phyloP scores from a whole-genome alignment of 1,140 invertebrate species.

The Eumaeus atala region DNA sequence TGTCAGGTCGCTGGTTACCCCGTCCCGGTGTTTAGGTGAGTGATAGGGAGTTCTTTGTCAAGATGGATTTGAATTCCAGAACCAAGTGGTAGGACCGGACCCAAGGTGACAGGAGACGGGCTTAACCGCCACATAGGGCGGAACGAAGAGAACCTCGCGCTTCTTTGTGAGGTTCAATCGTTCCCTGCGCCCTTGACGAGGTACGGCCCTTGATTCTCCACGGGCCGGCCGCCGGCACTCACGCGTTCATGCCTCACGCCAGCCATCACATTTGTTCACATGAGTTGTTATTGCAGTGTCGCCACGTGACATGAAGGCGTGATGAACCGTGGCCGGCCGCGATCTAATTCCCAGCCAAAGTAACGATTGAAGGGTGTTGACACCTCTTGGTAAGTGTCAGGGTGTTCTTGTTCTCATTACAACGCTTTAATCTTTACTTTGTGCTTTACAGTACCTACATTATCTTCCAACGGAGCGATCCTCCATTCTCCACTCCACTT shows the following conservation, averaged over 20 bases:
- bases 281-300: constrained; percentile 69
- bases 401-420: constrained; percentile 70
- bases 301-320: constrained; percentile 57
- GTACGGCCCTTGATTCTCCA: constrained; percentile 37
- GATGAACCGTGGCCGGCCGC: constrained; percentile 66
- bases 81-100: constrained; percentile 77
- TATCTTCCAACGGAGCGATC: constrained; percentile 6
- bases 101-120: constrained; percentile 77
- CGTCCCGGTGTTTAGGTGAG: constrained; percentile 80
- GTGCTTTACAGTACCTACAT: constrained; percentile 50
- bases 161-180: constrained; percentile 81
- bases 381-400: constrained; percentile 69
- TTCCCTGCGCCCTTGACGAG: constrained; percentile 78
- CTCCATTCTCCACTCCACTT: constrained; percentile 9
- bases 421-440: constrained; percentile 72
- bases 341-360: constrained; percentile 58
- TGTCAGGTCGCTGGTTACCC: constrained; percentile 81
- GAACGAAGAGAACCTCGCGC: constrained; percentile 49
- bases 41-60: constrained; percentile 39
- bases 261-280: constrained; percentile 61
- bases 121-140: constrained; percentile 73
- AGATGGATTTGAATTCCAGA: constrained; percentile 71
- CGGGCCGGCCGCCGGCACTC: constrained; percentile 57
- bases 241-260: constrained; percentile 70
- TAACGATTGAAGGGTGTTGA: constrained; percentile 66